Evolutionary conservation across 2,888 invertebrate genomes (phyloP).

Genomic region (Trachelus stipa): DNA sequence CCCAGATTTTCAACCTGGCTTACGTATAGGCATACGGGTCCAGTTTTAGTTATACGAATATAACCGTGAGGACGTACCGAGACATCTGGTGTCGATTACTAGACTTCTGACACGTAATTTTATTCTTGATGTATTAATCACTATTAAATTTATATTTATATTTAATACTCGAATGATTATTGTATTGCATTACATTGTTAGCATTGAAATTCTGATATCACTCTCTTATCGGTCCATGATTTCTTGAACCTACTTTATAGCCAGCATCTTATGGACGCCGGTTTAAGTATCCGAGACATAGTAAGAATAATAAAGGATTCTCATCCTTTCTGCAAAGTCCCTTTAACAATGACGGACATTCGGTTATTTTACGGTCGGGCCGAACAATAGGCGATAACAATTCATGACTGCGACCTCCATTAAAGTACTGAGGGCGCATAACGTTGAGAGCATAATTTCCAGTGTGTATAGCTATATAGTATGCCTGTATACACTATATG

Average conservation of each 20-base stretch:
- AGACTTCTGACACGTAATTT: too few species aligned
- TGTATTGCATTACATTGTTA: background rate
- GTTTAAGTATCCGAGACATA: background rate
- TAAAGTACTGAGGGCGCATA: conserved; percentile 41
- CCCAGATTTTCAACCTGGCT: background rate
- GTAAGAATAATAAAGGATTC: background rate
- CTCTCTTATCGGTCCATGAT: background rate
- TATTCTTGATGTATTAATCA: background rate
- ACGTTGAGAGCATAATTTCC: conserved; percentile 33
- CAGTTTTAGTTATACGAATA: background rate
- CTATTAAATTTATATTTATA: background rate
- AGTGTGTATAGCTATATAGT: background rate
- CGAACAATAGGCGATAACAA: conserved; percentile 59
- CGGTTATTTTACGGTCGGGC: conserved; percentile 49
- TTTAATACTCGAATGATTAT: background rate
- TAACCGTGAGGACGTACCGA: background rate
- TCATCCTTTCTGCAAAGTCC: background rate
- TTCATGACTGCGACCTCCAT: conserved; percentile 48
- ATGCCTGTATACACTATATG: background rate
- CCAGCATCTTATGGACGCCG: background rate
- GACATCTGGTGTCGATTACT: too few species aligned
- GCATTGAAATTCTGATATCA: background rate
- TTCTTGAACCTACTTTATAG: background rate
- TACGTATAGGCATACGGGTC: background rate
- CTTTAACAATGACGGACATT: conserved; percentile 16